phyloP scores from a whole-genome alignment of 2,888 invertebrate genomes.

The Nomada ruficornis region DNA sequence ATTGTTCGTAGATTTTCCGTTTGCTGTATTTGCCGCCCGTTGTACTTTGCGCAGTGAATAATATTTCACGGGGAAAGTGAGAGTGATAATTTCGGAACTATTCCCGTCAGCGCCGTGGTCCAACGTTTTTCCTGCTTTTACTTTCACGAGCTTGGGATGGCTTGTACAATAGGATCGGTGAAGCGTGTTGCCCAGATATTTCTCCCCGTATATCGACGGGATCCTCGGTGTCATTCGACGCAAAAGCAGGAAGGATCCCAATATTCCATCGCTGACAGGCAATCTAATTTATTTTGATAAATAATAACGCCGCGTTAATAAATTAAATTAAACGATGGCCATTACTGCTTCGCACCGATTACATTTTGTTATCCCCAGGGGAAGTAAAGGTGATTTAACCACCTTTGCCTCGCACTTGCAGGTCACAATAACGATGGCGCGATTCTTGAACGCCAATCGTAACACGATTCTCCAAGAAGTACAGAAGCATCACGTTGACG shows the following conservation, averaged over 20 bases:
- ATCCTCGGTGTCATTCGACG: constrained; percentile 61
- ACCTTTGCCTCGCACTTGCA: too few relatives aligned
- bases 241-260: constrained; percentile 26
- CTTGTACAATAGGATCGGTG: constrained; percentile 75
- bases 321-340: not conserved
- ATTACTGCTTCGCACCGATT: too few relatives aligned
- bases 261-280: not conserved
- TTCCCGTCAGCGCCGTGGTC: constrained; percentile 60
- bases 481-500: not conserved
- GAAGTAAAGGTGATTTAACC: not conserved
- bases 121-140: constrained; percentile 51
- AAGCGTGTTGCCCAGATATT: constrained; percentile 78
- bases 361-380: too few relatives aligned
- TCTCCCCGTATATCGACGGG: constrained; percentile 74
- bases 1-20: constrained; percentile 57
- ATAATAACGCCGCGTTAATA: not conserved
- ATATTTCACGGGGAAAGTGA: constrained; percentile 9
- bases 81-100: constrained; percentile 66
- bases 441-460: too few relatives aligned
- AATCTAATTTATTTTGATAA: not conserved
- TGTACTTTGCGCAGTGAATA: too few relatives aligned
- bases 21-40: too few relatives aligned
- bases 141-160: constrained; percentile 39
- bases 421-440: not conserved
- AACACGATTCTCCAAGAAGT: not conserved